A percentile compares a stretch with the other conserved stretches of the same genome.
These are phyloP conservation scores for Lipotes vexillifer DNA, from an alignment of 2,113 vertebrate species.

Conservation along the genomic window DNA sequence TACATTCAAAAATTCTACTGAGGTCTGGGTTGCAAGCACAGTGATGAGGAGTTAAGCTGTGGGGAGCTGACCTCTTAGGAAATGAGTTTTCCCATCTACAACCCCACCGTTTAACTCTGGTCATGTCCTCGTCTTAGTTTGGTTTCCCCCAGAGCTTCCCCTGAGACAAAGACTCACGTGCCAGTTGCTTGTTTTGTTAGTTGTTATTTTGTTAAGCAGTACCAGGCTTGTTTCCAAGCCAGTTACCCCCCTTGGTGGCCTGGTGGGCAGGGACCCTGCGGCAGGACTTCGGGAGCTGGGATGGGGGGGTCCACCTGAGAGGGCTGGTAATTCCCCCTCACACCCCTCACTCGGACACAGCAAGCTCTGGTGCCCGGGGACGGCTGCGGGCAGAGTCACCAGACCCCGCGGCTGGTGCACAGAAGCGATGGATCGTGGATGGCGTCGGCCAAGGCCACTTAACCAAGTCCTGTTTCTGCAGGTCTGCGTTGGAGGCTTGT, in stretches of 20 bases:
- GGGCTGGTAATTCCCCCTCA: background rate
- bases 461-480: background rate
- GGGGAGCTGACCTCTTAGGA: background rate
- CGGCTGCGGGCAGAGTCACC: background rate
- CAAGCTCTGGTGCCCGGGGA: background rate
- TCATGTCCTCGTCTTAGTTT: background rate
- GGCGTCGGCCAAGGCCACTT: background rate
- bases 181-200: background rate
- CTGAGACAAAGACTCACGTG: background rate
- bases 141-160: background rate
- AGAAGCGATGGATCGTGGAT: no score
- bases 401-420: rapidly evolving
- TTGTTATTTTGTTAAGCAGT: background rate
- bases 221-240: background rate
- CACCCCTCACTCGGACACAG: background rate
- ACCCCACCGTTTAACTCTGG: background rate
- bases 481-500: background rate
- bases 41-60: background rate
- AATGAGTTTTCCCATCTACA: background rate
- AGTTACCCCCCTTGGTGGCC: background rate
- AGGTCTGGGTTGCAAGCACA: background rate
- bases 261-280: no score
- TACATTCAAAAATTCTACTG: background rate
- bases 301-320: background rate
- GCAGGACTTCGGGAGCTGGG: background rate